Conservation (phyloP, 2,113 vertebrate genomes). For the Pteronura brasiliensis region DNA sequence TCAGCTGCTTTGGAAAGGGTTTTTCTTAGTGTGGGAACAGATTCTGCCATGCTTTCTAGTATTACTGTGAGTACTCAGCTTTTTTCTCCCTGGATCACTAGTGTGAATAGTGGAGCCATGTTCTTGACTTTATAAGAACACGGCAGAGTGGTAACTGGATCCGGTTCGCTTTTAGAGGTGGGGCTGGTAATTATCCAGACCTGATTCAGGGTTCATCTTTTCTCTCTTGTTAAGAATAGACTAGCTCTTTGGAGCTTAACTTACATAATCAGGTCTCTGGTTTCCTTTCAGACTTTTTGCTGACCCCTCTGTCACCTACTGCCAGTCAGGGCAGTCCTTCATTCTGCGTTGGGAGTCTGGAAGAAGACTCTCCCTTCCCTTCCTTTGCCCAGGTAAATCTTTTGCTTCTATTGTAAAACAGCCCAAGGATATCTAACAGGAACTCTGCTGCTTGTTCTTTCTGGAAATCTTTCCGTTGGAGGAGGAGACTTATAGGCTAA, state of each 20-base stretch:
- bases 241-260: constrained; percentile 30
- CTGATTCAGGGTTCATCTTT: not conserved
- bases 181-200: not conserved
- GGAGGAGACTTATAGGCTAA: not conserved
- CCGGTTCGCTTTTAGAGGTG: not conserved
- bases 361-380: constrained; percentile 93
- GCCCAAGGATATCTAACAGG: not conserved
- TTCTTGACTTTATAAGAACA: constrained; percentile 14
- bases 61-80: not conserved
- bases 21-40: not conserved
- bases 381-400: constrained; percentile 95
- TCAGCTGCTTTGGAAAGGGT: not conserved
- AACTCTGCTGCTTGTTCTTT: not conserved
- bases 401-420: constrained; percentile 11
- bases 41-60: not conserved
- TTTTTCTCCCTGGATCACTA: not conserved
- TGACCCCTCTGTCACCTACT: constrained; percentile 80
- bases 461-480: not conserved
- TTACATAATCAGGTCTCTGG: constrained; percentile 52
- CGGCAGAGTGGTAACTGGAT: not conserved
- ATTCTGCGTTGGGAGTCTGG: constrained; percentile 86
- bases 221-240: not conserved
- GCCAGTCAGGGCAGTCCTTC: constrained; percentile 80
- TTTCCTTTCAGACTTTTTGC: constrained; percentile 82
- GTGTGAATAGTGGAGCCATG: not conserved